phyloP scores from a whole-genome alignment of 2,113 vertebrate genomes.

The Oophaga pumilio region DNA sequence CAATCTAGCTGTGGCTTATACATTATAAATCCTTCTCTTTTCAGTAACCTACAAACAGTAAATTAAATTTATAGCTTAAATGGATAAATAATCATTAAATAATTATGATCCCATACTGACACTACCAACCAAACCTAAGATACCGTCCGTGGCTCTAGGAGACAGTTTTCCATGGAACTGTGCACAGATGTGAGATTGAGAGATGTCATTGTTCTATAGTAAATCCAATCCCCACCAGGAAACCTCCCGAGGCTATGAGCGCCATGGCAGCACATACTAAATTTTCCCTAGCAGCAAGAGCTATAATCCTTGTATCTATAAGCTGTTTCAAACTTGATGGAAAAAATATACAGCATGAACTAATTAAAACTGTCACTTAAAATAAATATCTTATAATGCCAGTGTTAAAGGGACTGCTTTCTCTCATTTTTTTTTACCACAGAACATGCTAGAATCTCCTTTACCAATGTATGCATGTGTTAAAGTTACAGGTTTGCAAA shows the following conservation, averaged over 20 bases:
- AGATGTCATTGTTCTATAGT: conserved; percentile 18
- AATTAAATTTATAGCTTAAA: background rate
- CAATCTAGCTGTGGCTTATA: background rate
- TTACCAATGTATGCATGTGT: background rate
- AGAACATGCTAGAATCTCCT: background rate
- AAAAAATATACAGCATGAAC: conserved; percentile 1
- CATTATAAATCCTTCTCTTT: background rate
- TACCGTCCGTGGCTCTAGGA: background rate
- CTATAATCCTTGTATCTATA: background rate
- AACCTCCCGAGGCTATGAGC: conserved; percentile 17
- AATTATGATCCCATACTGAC: background rate
- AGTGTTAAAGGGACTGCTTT: background rate
- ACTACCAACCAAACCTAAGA: background rate
- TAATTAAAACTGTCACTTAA: conserved; percentile 10
- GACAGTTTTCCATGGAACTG: background rate
- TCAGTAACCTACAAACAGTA: background rate
- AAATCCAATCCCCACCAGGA: background rate
- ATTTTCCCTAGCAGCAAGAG: conserved; percentile 3
- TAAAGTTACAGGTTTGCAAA: background rate
- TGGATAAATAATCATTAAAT: background rate
- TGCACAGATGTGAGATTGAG: conserved; percentile 23
- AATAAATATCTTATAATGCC: background rate
- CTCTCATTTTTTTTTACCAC: background rate
- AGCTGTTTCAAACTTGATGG: background rate
- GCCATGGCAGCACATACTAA: conserved; percentile 19